Percentiles rank a stretch among this genome's conserved stretches.
Conservation (phyloP, 2,113 vertebrate species). For the Oncorhynchus nerka region DNA sequence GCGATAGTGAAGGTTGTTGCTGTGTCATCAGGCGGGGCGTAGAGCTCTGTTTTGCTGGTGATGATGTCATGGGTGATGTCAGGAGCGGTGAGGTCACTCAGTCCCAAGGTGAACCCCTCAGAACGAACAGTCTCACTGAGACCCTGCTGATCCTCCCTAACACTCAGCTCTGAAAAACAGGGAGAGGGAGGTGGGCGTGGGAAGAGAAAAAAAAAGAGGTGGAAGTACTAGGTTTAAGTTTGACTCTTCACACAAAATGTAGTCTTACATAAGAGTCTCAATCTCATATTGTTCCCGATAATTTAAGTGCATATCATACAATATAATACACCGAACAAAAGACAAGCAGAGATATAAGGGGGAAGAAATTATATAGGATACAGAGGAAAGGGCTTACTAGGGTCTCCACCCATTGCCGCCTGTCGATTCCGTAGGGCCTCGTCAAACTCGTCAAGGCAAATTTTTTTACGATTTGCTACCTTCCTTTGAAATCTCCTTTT, state of each 20-base stretch:
- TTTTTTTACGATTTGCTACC: conserved; percentile 40
- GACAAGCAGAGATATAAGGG: too few species aligned
- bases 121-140: conserved; percentile 37
- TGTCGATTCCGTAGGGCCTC: conserved; percentile 58
- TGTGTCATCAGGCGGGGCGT: conserved; percentile 35
- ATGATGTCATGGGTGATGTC: conserved; percentile 57
- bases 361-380: neutral
- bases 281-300: too few species aligned
- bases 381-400: conserved; percentile 31
- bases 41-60: conserved; percentile 62
- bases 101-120: conserved; percentile 59
- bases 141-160: neutral
- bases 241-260: neutral
- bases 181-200: neutral
- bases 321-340: neutral
- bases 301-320: too few species aligned
- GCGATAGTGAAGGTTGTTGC: conserved; percentile 24
- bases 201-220: neutral
- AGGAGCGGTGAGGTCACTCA: conserved; percentile 50
- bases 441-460: conserved; percentile 64
- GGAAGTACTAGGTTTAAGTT: neutral
- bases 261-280: too few species aligned
- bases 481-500: conserved; percentile 56
- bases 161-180: conserved; percentile 34
- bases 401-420: conserved; percentile 15